A percentile compares a stretch with the other conserved stretches of the same genome.
phyloP scores from a whole-genome alignment of 35 echinoderm and acorn worm genomes.

The Acanthaster planci region DNA sequence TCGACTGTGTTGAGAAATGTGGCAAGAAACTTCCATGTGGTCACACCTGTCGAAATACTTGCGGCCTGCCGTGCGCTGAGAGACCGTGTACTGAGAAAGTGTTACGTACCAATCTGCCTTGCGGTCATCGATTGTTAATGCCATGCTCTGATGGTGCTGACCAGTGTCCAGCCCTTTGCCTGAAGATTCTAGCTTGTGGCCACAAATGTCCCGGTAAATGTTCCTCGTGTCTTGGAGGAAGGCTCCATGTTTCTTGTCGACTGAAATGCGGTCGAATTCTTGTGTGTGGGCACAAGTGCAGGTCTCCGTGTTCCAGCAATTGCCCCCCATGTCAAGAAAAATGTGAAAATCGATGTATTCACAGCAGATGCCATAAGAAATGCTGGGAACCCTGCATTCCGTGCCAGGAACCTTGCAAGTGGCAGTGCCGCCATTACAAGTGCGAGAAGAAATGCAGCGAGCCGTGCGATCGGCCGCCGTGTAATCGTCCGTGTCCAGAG shows the following conservation, averaged over 20 bases:
- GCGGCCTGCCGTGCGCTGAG: not conserved
- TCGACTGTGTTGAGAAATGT: not conserved
- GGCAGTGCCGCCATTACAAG: slow-evolving; percentile 65
- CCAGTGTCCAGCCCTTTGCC: slow-evolving; percentile 39
- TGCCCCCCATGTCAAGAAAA: slow-evolving; percentile 75
- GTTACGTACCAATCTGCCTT: slow-evolving; percentile 25
- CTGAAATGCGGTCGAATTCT: slow-evolving; percentile 55
- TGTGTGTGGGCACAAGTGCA: slow-evolving; percentile 81
- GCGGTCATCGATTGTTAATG: slow-evolving; percentile 50
- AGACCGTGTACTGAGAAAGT: not conserved
- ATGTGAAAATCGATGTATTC: slow-evolving; percentile 78
- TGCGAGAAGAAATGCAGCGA: slow-evolving; percentile 67
- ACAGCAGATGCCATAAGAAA: slow-evolving; percentile 63
- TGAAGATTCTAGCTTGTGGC: slow-evolving; percentile 42
- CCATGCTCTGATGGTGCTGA: slow-evolving; percentile 38
- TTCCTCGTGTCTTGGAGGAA: slow-evolving; percentile 54
- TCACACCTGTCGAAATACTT: slow-evolving; percentile 8
- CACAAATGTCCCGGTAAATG: slow-evolving; percentile 72
- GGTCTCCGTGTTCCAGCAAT: slow-evolving; percentile 38
- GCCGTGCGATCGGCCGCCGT: slow-evolving; percentile 52
- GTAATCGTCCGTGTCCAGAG: slow-evolving; percentile 45
- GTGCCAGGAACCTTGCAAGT: slow-evolving; percentile 68
- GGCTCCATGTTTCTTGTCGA: slow-evolving; percentile 56
- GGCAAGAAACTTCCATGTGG: slow-evolving; percentile 16
- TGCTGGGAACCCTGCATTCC: slow-evolving; percentile 64